Conservation (phyloP, 1,140 invertebrate species). For the Cecropterus lyciades region DNA sequence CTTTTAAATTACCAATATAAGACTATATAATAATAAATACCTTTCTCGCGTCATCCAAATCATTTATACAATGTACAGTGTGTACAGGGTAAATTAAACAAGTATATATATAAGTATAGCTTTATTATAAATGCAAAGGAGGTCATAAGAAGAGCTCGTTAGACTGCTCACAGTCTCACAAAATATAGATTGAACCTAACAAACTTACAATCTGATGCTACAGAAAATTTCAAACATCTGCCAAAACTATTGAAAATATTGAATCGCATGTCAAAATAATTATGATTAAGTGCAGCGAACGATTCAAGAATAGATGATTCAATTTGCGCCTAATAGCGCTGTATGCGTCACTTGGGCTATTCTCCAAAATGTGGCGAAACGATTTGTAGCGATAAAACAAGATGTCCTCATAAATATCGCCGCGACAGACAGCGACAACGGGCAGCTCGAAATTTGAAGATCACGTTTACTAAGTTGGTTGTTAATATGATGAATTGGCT, state of each 20-base stretch:
- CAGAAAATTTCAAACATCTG: neutral
- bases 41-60: too few species aligned
- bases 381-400: constrained; percentile 31
- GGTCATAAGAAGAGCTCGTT: too few species aligned
- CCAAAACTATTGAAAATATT: neutral
- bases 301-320: constrained; percentile 24
- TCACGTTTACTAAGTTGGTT: constrained; percentile 14
- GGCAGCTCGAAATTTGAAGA: constrained; percentile 3
- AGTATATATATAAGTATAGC: too few species aligned
- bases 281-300: constrained; percentile 8
- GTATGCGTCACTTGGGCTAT: constrained; percentile 30
- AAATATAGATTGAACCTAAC: too few species aligned
- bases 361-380: constrained; percentile 33
- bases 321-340: constrained; percentile 19
- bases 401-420: constrained; percentile 32
- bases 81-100: too few species aligned
- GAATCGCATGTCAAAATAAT: constrained; percentile 6
- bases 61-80: too few species aligned
- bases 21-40: too few species aligned
- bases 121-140: too few species aligned
- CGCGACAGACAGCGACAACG: constrained; percentile 19
- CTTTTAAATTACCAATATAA: too few species aligned
- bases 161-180: too few species aligned
- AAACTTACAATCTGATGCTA: too few species aligned
- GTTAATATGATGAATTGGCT: constrained; percentile 31